Base-by-base conservation (phyloP, 2,797 vertebrate species). In the Periophthalmus magnuspinnatus region DNA sequence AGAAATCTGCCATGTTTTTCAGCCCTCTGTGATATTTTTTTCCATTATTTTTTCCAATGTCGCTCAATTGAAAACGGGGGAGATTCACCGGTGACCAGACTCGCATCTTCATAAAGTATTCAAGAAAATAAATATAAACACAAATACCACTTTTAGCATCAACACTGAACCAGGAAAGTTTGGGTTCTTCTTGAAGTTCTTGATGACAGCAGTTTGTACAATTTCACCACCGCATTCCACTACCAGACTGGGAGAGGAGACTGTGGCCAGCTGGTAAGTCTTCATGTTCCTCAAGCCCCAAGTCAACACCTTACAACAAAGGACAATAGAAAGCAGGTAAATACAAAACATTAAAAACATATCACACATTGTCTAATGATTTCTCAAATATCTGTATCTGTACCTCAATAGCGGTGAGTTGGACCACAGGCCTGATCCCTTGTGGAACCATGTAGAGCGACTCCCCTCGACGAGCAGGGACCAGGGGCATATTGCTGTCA, bases 231-330 rank as follows among this genome's bases (percentile, higher is more conserved):
- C 97, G 38, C 97, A 99, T 83, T 99, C 97, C 76, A 99, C 94
- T 57, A 98, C 80, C 67, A 99, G 92, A 85, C 96, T 97, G 0
- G 98, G 98, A 5, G 96, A 98, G 0, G 90, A 88, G 59, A 99
- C 80, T 1, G 96, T 92, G 63, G 96, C 96, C 89, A 99, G 79
- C 63, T 99, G 97, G 89, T 96, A 99, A 67, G 91, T 94, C 88
- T 97, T 98, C 97, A 99, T 98, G 87, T 98, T 99, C 81, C 98
- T 94, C 85, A 99, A 88, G 8, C 98, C 98, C 98, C 98, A 99
- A 59, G 96, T 95, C 83, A 99, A 90, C 82, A 99, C 95, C 97
- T 99, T 78, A 24, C 9, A 34, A 47, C 21, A 74, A 50, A 74
- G 5, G 72, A 68, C 64, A 57, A 79, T 10, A 81, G 17, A 4